These are phyloP conservation scores for Edolisoma coerulescens DNA, from an alignment of 2,113 vertebrate species.

Conservation along the genomic window DNA sequence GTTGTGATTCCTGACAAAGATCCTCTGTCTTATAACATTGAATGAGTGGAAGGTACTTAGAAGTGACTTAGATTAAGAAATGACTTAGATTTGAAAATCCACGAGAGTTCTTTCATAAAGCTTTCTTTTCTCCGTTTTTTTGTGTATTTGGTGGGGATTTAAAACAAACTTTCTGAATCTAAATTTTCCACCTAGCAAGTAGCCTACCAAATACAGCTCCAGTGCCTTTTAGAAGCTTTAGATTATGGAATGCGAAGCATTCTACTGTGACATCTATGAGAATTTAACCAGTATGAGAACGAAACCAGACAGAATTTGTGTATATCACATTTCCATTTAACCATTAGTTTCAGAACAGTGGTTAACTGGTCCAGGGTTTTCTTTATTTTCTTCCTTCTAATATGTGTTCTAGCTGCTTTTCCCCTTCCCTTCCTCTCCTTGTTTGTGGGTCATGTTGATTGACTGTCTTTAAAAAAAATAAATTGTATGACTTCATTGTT, in stretches of 20 bases:
- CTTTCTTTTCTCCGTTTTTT: background rate
- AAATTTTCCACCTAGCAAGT: background rate
- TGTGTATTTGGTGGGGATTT: background rate
- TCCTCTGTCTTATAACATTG: background rate
- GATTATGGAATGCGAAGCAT: background rate
- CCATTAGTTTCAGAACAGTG: background rate
- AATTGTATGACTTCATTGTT: background rate
- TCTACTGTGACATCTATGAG: background rate
- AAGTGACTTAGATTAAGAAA: background rate
- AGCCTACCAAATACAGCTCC: background rate
- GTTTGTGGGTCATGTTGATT: background rate
- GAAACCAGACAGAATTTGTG: background rate
- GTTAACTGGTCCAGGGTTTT: background rate
- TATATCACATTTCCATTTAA: background rate
- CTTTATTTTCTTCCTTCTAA: background rate
- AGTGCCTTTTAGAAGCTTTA: background rate
- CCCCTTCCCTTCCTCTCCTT: background rate
- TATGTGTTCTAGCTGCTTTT: background rate
- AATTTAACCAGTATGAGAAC: background rate
- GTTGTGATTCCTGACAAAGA: background rate
- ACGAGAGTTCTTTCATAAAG: background rate
- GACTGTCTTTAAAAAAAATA: fast-evolving
- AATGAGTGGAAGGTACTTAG: background rate
- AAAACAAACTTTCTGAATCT: background rate
- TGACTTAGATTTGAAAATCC: background rate